These are phyloP conservation scores for Psammodynastes pulverulentus DNA, from an alignment of 2,113 vertebrate genomes.

Conservation along the genomic window DNA sequence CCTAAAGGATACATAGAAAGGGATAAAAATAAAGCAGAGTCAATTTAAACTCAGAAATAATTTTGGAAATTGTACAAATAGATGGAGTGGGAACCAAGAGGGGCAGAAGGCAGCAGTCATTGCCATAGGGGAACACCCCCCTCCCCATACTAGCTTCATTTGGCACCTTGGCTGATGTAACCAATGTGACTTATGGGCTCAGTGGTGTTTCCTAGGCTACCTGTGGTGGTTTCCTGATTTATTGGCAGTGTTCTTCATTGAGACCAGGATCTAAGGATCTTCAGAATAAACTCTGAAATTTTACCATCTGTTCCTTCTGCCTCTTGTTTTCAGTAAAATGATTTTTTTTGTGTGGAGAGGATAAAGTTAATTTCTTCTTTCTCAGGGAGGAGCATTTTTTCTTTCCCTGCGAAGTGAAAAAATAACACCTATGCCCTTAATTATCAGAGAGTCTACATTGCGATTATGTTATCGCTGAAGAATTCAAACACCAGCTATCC, in stretches of 20 bases:
- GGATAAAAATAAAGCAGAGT: neutral
- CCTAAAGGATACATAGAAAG: neutral
- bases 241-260: neutral
- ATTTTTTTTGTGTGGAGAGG: neutral
- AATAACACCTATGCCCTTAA: neutral
- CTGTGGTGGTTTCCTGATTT: neutral
- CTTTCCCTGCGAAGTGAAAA: neutral
- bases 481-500: neutral
- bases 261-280: neutral
- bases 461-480: neutral
- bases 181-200: neutral
- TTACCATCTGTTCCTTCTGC: neutral
- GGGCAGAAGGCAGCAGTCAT: neutral
- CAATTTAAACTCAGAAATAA: neutral
- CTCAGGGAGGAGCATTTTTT: neutral
- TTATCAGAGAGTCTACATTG: neutral
- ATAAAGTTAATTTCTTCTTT: neutral
- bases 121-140: fast-evolving
- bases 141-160: neutral
- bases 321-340: neutral
- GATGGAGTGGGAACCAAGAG: neutral
- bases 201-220: neutral
- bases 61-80: neutral
- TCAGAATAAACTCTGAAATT: neutral
- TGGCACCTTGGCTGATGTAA: neutral